phyloP scores from a whole-genome alignment of 2,113 vertebrate genomes.

The Holacanthus passer region DNA sequence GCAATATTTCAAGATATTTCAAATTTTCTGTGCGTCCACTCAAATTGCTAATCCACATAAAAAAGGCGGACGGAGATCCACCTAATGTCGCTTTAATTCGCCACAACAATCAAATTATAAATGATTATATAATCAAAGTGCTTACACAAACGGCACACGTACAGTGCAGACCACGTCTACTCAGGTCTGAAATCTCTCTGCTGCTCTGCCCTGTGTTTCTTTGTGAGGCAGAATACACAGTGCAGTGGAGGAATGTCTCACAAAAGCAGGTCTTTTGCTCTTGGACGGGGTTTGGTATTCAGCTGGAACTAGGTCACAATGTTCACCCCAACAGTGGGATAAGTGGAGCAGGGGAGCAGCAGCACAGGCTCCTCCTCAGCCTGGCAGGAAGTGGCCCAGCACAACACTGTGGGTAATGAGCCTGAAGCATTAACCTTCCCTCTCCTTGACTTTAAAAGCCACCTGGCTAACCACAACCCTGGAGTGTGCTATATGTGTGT shows the following conservation, averaged over 20 bases:
- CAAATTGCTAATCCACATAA: not conserved
- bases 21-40: too few relatives aligned
- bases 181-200: slow-evolving; percentile 48
- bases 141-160: not conserved
- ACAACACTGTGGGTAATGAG: slow-evolving; percentile 76
- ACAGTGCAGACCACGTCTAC: not conserved
- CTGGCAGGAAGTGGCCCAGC: slow-evolving; percentile 71
- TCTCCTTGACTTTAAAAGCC: slow-evolving; percentile 69
- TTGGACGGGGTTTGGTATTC: slow-evolving; percentile 74
- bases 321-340: slow-evolving; percentile 75
- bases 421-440: slow-evolving; percentile 72
- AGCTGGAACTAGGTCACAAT: slow-evolving; percentile 81
- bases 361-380: slow-evolving; percentile 61
- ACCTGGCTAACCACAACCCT: slow-evolving; percentile 65
- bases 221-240: slow-evolving; percentile 64
- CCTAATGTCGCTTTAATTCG: not conserved
- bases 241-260: slow-evolving; percentile 76
- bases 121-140: not conserved
- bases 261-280: slow-evolving; percentile 74
- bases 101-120: slow-evolving; percentile 5
- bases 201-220: slow-evolving; percentile 44
- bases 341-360: slow-evolving; percentile 75
- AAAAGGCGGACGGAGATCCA: too few relatives aligned
- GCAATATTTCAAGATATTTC: too few relatives aligned
- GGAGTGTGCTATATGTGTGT: slow-evolving; percentile 25